Base-by-base conservation (phyloP, 2,113 vertebrate genomes). In the Hydrochoerus hydrochaeris region DNA sequence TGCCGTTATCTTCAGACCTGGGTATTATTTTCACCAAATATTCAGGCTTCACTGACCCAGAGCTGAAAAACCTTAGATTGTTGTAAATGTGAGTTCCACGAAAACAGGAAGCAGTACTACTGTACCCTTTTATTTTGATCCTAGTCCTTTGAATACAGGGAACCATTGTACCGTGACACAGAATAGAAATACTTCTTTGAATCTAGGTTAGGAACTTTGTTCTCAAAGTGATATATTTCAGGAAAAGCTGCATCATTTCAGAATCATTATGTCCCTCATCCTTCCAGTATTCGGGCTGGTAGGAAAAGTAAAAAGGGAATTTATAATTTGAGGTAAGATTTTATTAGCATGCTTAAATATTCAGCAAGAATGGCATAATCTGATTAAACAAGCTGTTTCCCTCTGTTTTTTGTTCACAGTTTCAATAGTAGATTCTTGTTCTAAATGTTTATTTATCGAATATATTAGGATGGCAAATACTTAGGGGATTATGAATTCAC, bases 161-260 rank as follows among this genome's bases (percentile, higher is more conserved):
- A 80, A 41, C 19, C 57, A 35, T 85, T 91, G 41, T 81, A 26
- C 41, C 88, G 32, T 94, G 78, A 96, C 77, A 93, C 20, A 38
- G 12, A 88, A 12, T 96, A 91, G 65, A 96, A 96, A 46, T 77
- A 85, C n/a, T 85, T 94, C 24, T 83, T 94, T 91, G 62, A 54
- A 82, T 96, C 26, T 16, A 95, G 28, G 38, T 69, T 80, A 62
- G 87, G 84, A 41, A 5, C 77, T 95, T 97, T 95, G 35, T 93
- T 95, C 57, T 95, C 71, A 94, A 95, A 96, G 57, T 93, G n/a
- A 94, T 80, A 73, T 94, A 46, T 65, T 94, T 91, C 38, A n/a
- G 22, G 28, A 54, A 41, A 92, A 96, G 44, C 80, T 58, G 35
- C 14, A 85, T 77, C 41, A 81, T n/a, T 92, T 94, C n/a, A 35